These are phyloP conservation scores for Agrochola litura DNA, from an alignment of 2,888 invertebrate genomes.

Conservation along the genomic window DNA sequence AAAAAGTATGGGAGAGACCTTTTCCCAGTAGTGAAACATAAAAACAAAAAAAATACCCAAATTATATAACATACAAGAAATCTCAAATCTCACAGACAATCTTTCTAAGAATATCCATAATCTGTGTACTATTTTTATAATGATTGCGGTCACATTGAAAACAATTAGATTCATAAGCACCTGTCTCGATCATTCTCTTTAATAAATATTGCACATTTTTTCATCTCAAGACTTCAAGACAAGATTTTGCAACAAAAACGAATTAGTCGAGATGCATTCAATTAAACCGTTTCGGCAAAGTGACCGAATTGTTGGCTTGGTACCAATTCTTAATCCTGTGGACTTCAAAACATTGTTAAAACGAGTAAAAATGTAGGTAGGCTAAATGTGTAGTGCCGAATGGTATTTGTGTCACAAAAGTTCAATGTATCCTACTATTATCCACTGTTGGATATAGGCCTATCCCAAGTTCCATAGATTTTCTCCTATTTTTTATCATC, in stretches of 20 bases:
- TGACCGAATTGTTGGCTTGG: slow-evolving; percentile 43
- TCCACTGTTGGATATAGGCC: neutral
- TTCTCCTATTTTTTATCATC: neutral
- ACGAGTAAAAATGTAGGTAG: slow-evolving; percentile 20
- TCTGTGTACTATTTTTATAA: slow-evolving; percentile 5
- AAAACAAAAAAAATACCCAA: neutral
- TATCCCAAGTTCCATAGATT: neutral
- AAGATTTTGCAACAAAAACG: slow-evolving; percentile 33
- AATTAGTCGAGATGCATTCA: slow-evolving; percentile 52
- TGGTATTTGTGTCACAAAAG: slow-evolving; percentile 30
- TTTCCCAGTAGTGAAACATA: neutral
- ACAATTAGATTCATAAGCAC: slow-evolving; percentile 42
- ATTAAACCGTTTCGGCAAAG: slow-evolving; percentile 39
- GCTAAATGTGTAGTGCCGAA: slow-evolving; percentile 2
- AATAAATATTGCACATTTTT: slow-evolving; percentile 32
- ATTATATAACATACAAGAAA: neutral
- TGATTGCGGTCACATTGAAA: slow-evolving; percentile 39
- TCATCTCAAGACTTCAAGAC: slow-evolving; percentile 20
- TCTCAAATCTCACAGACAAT: neutral
- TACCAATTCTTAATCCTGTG: slow-evolving; percentile 48
- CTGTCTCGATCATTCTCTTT: slow-evolving; percentile 44
- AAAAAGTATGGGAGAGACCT: neutral
- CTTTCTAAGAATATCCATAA: neutral
- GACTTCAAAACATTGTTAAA: slow-evolving; percentile 40
- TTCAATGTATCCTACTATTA: slow-evolving; percentile 10